Percentiles rank a stretch among this genome's conserved stretches.
phyloP scores from a whole-genome alignment of 2,113 vertebrate species.

The Eulacestoma nigropectus region DNA sequence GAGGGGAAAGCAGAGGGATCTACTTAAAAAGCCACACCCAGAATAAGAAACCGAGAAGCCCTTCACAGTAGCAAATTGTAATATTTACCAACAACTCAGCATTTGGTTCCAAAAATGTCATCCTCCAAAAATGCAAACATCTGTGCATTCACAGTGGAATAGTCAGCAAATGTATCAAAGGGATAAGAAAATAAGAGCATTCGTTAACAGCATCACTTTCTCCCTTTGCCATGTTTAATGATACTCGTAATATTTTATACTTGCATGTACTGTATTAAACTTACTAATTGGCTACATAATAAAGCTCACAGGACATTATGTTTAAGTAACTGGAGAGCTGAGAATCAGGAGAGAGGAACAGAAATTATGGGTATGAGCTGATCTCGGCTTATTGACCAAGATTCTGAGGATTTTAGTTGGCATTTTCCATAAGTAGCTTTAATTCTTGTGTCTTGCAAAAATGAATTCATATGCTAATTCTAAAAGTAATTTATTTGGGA shows the following conservation, averaged over 20 bases:
- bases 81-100: constrained; percentile 65
- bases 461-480: constrained; percentile 42
- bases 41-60: constrained; percentile 33
- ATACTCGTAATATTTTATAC: constrained; percentile 33
- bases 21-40: background rate
- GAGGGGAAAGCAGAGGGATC: background rate
- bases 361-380: background rate
- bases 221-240: background rate
- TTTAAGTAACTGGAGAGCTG: constrained; percentile 32
- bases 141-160: background rate
- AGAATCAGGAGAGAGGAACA: background rate
- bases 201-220: background rate
- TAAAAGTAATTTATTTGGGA: constrained; percentile 70
- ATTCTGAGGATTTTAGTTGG: background rate
- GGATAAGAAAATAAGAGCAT: background rate
- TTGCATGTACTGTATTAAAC: constrained; percentile 33
- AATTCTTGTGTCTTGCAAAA: constrained; percentile 47
- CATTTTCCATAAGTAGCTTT: constrained; percentile 42
- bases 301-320: constrained; percentile 30
- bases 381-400: background rate
- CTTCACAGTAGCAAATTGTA: constrained; percentile 33
- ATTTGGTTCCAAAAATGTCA: constrained; percentile 69
- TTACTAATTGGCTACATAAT: constrained; percentile 64
- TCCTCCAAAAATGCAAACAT: constrained; percentile 64
- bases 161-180: constrained; percentile 31